Base-by-base conservation (phyloP, 2,797 vertebrate species). In the Anomalospiza imberbis region DNA sequence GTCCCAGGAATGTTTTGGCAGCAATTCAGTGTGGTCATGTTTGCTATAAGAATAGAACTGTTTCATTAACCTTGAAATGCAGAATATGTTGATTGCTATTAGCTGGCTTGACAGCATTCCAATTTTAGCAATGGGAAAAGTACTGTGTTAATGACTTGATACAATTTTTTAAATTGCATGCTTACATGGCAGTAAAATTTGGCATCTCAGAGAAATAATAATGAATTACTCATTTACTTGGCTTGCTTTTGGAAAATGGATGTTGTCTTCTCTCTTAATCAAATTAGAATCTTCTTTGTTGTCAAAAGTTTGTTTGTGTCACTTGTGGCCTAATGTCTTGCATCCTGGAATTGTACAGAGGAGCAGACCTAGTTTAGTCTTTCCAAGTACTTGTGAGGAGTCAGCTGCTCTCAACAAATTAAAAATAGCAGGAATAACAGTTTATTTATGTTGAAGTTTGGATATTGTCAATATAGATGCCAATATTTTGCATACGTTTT, bases 31-130 rank as follows among this genome's bases (percentile, higher is more conserved):
- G 1, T 72, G 48, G 28, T 75, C 71, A 24, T 48, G 71, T 91
- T 95, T 91, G 71, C 77, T 79, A 3, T 81, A 84, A 94, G 77
- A 95, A 77, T 83, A 93, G 91, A 94, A 93, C 80, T 84, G 76
- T 76, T 86, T 79, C 17, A 77, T 90, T 94, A 95, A 81, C 85
- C 63, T 93, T 95, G 89, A 94, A 85, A 75, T 63, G 74, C 29
- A 76, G 68, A 84, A 22, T 68, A 31, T 61, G 36, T 84, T 84
- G 90, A 60, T 90, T 89, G 34, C 73, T 89, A 19, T 71, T 91
- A 88, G 47, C 47, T 88, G 77, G 21, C 67, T 88, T 88, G 67
- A 91, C 55, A 73, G 18, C 32, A 45, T 94, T 91, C 58, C 29
- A 51, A 0, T 84, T 94, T 76, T 70, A 88, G 65, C 45, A 83